These are phyloP conservation scores for Macrosteles quadrilineatus DNA, from an alignment of 1,140 invertebrate species.

Conservation along the genomic window DNA sequence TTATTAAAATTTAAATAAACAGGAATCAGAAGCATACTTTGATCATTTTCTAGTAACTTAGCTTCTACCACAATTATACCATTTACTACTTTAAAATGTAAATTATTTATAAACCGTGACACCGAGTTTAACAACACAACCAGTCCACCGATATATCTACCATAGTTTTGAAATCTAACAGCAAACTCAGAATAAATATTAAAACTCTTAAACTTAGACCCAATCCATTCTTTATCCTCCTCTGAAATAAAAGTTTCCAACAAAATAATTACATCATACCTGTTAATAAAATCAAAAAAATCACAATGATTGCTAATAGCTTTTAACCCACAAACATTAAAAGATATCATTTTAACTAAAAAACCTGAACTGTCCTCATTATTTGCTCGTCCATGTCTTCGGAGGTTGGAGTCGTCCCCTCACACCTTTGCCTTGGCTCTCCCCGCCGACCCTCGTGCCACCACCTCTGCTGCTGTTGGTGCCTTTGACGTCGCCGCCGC, in stretches of 20 bases:
- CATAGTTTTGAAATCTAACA: background rate
- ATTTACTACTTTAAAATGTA: background rate
- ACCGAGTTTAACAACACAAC: background rate
- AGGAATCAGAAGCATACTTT: background rate
- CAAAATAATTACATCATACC: slow-evolving; percentile 10
- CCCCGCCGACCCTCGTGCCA: no score
- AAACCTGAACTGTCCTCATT: background rate
- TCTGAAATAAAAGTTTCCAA: slow-evolving; percentile 1
- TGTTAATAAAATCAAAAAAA: background rate
- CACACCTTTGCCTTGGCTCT: background rate
- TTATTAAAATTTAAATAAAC: slow-evolving; percentile 10
- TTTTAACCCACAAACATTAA: slow-evolving; percentile 20
- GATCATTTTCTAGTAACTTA: background rate
- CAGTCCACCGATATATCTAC: background rate
- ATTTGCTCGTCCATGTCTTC: background rate
- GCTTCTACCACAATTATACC: background rate
- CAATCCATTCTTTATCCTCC: background rate
- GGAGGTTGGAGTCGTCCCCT: background rate
- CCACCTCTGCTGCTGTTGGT: no score
- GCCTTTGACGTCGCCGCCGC: no score
- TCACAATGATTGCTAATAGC: background rate
- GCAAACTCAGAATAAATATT: background rate
- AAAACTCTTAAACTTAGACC: background rate
- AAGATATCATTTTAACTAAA: background rate
- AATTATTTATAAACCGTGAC: background rate